Evolutionary conservation across 2,113 vertebrate species (phyloP), one percentile per base, ranked within the genome.

Genomic region (Phyllopteryx taeniolatus): DNA sequence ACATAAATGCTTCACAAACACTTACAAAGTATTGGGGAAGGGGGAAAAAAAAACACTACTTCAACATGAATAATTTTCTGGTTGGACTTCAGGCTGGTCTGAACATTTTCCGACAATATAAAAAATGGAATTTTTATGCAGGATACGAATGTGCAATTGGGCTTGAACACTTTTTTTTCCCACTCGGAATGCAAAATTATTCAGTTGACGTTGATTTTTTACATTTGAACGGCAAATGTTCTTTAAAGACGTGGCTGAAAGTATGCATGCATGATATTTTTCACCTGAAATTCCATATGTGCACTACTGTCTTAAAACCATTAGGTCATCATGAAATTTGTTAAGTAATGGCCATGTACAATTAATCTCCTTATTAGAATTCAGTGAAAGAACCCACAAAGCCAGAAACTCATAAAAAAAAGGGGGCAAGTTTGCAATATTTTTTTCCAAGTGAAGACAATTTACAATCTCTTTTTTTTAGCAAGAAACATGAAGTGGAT

Each of bases 1-100:
- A 85, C 83, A 89, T 90, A 91, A 92, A 91, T 47, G 86, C 83
- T 85, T 79, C 83, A 80, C 78, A 89, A 88, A 89, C 90, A 91
- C 89, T 91, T 87, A 85, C 75, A 90, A 86, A 92, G 80, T 86
- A 89, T 83, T 89, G 85, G 81, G 81, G 79, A 11, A 49, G 80
- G 83, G 81, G 80, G 77, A 10, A 49, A 79, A 79, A 78, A 89
- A 90, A 90, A 88, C 83, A 87, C 81, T 86, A 83, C 85, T 85
- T 78, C 87, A 87, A 75, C 86, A 83, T 74, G 80, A 85, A 79
- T 87, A 67, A 67, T 85, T 87, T 88, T 83, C 70, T 64, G 71
- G 61, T 71, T 60, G 71, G 73, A 78, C 75, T 73, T 39, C 33
- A 22, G 71, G 79, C 83, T 82, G 82, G 82, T 78, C 68, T 66